A percentile compares a stretch with the other conserved stretches of the same genome.
Conservation (phyloP, 2,888 invertebrate genomes). For the Athalia cordata region DNA sequence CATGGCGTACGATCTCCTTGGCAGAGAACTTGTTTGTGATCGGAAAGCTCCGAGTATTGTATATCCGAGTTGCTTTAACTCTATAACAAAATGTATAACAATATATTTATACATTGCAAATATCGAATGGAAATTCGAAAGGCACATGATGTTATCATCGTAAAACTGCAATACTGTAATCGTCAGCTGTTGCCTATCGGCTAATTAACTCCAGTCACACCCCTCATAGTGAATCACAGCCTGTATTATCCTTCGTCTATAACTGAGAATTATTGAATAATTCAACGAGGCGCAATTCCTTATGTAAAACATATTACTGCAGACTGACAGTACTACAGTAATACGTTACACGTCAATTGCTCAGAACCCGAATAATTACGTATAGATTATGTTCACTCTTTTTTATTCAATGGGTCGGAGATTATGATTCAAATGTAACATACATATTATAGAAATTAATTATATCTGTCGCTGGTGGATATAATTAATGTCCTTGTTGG, state of each 20-base stretch:
- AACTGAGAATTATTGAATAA: neutral
- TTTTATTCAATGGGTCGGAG: no score
- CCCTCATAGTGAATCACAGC: neutral
- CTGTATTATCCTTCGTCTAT: no score
- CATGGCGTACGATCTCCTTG: neutral
- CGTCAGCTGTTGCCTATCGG: neutral
- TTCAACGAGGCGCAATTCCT: conserved; percentile 14
- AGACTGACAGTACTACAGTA: neutral
- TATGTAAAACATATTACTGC: neutral
- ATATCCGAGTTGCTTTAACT: no score
- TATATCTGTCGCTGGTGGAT: no score
- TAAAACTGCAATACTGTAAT: neutral
- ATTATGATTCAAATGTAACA: no score
- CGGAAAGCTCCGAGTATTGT: no score
- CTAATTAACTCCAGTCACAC: conserved; percentile 4
- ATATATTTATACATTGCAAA: neutral
- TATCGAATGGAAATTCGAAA: conserved; percentile 1
- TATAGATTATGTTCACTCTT: neutral
- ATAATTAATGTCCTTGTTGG: no score
- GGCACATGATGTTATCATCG: neutral
- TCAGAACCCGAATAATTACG: neutral
- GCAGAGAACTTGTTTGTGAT: conserved; percentile 17
- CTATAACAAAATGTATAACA: no score
- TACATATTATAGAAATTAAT: no score
- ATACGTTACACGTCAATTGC: neutral